Conservation (phyloP, 2,888 invertebrate species). For the Cheilosia pagana region DNA sequence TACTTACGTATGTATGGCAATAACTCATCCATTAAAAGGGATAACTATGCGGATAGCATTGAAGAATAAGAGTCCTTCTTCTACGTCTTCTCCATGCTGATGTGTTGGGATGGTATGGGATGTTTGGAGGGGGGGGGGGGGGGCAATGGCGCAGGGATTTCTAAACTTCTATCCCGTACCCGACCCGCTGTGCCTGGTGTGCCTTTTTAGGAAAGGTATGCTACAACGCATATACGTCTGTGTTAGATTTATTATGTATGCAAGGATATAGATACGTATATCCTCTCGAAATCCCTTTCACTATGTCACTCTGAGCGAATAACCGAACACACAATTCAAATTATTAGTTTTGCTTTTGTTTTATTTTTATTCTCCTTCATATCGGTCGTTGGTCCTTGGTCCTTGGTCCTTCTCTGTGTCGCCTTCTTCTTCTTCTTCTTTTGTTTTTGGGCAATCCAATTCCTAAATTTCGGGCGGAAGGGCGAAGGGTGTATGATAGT, state of each 20-base stretch:
- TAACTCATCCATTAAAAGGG: constrained; percentile 75
- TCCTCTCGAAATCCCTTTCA: constrained; percentile 69
- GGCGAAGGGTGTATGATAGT: constrained; percentile 42
- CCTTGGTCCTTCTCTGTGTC: constrained; percentile 15
- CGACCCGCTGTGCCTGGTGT: neutral
- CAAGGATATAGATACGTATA: constrained; percentile 64
- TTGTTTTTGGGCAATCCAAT: constrained; percentile 51
- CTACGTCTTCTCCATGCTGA: neutral
- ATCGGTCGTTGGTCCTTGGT: constrained; percentile 19
- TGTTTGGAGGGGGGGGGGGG: too few relatives aligned
- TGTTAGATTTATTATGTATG: constrained; percentile 74
- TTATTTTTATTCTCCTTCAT: constrained; percentile 48
- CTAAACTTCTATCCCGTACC: constrained; percentile 28
- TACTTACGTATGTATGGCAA: constrained; percentile 75
- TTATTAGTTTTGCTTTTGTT: constrained; percentile 75
- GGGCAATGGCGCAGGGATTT: constrained; percentile 41
- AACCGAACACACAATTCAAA: constrained; percentile 74
- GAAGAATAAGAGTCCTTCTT: constrained; percentile 61
- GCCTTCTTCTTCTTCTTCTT: constrained; percentile 19
- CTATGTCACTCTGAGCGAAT: constrained; percentile 73
- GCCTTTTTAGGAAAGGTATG: constrained; percentile 57
- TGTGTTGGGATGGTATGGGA: too few relatives aligned
- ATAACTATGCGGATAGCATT: constrained; percentile 75
- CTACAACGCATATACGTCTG: constrained; percentile 43
- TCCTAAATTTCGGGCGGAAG: constrained; percentile 22